Conservation (phyloP, 2,113 vertebrate genomes). For the Barnardius zonarius region DNA sequence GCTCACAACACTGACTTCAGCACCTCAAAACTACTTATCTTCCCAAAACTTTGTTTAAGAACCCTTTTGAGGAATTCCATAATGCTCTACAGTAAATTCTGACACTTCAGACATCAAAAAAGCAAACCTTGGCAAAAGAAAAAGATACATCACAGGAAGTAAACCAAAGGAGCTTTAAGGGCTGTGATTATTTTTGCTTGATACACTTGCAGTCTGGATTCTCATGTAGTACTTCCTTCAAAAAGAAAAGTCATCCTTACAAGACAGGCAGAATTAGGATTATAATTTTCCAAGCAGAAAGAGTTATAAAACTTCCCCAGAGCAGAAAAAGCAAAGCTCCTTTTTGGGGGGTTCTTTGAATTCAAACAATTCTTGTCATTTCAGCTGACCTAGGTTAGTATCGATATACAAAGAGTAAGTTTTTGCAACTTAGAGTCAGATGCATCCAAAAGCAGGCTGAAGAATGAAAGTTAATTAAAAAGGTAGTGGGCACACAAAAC, state of each 20-base stretch:
- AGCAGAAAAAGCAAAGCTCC: background rate
- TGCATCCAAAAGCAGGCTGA: background rate
- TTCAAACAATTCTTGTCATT: background rate
- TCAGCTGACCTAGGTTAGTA: background rate
- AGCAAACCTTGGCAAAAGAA: background rate
- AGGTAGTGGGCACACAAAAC: background rate
- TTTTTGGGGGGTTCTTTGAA: background rate
- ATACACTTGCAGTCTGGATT: background rate
- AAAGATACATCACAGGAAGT: background rate
- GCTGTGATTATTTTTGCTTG: background rate
- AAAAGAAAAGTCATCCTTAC: background rate
- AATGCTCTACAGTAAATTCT: background rate
- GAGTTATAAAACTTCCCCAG: background rate
- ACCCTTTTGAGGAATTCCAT: background rate
- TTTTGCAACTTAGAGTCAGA: background rate
- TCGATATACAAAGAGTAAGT: background rate
- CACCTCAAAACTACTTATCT: background rate
- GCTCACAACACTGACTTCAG: background rate
- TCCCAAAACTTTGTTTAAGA: background rate
- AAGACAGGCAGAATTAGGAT: background rate
- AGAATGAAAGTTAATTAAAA: background rate
- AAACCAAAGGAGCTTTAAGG: background rate
- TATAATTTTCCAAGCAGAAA: background rate
- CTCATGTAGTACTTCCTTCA: background rate
- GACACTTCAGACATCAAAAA: background rate